Evolutionary conservation across 2,113 vertebrate genomes (phyloP).

Genomic region (Platysteira castanea): DNA sequence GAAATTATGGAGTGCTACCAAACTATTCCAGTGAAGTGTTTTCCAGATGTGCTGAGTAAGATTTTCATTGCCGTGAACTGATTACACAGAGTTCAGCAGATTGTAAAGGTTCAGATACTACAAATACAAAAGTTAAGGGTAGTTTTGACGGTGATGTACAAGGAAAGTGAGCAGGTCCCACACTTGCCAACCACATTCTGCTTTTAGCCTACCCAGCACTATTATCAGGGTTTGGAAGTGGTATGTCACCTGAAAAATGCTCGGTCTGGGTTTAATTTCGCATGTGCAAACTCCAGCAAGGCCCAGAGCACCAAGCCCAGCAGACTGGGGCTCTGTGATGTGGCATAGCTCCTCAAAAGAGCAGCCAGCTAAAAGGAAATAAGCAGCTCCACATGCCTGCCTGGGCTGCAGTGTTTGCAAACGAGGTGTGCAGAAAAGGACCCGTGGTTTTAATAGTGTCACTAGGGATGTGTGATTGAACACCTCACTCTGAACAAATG

Average conservation of each 20-base stretch:
- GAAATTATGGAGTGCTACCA: slow-evolving; percentile 25
- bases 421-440: background rate
- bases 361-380: background rate
- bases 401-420: background rate
- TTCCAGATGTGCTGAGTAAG: slow-evolving; percentile 10
- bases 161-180: background rate
- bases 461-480: background rate
- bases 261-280: background rate
- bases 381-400: background rate
- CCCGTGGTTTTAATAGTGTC: fast-evolving
- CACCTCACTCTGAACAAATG: background rate
- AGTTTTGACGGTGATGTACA: background rate
- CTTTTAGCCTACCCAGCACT: background rate
- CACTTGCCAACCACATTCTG: background rate
- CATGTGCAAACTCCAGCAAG: fast-evolving
- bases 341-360: background rate
- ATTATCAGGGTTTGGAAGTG: background rate
- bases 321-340: background rate
- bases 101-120: background rate
- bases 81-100: background rate
- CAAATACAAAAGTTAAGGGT: background rate
- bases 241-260: background rate
- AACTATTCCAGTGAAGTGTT: background rate
- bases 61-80: background rate
- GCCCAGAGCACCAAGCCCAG: background rate